Conservation (phyloP, 2,888 invertebrate species). For the Mactromeris polynyma region DNA sequence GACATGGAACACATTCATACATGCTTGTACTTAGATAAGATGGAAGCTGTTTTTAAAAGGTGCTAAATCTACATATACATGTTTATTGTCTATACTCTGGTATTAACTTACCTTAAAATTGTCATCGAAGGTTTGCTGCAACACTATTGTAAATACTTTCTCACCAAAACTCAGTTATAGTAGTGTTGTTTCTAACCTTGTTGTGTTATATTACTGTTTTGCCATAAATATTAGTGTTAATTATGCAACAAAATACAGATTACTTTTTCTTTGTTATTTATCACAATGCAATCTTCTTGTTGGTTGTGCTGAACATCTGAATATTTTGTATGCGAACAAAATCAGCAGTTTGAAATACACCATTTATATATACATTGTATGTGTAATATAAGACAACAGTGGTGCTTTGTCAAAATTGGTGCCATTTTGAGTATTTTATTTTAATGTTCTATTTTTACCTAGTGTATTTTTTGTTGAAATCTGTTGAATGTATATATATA, state of each 20-base stretch:
- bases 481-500: background rate
- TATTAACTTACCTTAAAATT: background rate
- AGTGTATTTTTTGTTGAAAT: conserved; percentile 1
- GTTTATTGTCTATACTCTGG: background rate
- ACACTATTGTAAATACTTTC: too few species aligned
- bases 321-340: background rate
- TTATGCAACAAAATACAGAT: background rate
- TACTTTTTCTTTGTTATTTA: background rate
- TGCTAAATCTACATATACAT: background rate
- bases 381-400: background rate
- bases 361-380: background rate
- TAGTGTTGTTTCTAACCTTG: too few species aligned
- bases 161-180: too few species aligned
- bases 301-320: background rate
- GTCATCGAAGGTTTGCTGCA: background rate
- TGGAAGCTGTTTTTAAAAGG: too few species aligned
- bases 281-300: background rate
- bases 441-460: background rate
- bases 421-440: conserved; percentile 4
- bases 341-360: background rate
- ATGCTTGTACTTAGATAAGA: too few species aligned
- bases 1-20: too few species aligned
- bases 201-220: too few species aligned
- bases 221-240: background rate
- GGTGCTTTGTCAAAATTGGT: background rate